phyloP scores from a whole-genome alignment of 2,888 invertebrate genomes.

The Hemistola chrysoprasaria region DNA sequence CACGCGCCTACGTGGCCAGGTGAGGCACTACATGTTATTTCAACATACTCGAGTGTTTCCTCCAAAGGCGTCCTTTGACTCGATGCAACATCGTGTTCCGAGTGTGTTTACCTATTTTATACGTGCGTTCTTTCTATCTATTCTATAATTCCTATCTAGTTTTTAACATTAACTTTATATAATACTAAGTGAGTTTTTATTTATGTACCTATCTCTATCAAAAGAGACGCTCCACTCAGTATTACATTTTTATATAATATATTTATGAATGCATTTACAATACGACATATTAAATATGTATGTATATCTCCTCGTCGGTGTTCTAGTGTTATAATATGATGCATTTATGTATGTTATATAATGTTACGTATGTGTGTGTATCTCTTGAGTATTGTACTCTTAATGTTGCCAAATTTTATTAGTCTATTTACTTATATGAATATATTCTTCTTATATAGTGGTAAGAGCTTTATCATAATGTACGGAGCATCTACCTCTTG shows the following conservation, averaged over 20 bases:
- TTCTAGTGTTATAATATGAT: constrained; percentile 8
- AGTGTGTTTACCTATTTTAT: too few relatives aligned
- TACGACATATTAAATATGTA: constrained; percentile 25
- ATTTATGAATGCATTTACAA: constrained; percentile 25
- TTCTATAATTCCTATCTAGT: too few relatives aligned
- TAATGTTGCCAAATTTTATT: constrained; percentile 64
- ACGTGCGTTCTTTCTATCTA: too few relatives aligned
- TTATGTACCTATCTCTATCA: too few relatives aligned
- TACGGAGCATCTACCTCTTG: constrained; percentile 10
- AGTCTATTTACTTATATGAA: constrained; percentile 33
- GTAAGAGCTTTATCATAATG: constrained; percentile 7
- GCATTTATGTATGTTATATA: constrained; percentile 24
- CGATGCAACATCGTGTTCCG: constrained; percentile 8
- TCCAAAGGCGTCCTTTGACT: too few relatives aligned
- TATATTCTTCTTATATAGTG: constrained; percentile 7
- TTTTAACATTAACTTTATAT: too few relatives aligned
- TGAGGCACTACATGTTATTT: too few relatives aligned
- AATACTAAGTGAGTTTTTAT: too few relatives aligned
- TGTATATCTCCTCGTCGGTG: constrained; percentile 6
- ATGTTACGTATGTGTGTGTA: not conserved
- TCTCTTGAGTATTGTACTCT: constrained; percentile 19
- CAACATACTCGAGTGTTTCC: too few relatives aligned
- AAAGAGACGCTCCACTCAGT: constrained; percentile 8
- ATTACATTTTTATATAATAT: constrained; percentile 16
- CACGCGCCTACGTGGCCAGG: too few relatives aligned